Base-by-base conservation (phyloP, 2,888 invertebrate genomes). In the Andricus quercusramuli region DNA sequence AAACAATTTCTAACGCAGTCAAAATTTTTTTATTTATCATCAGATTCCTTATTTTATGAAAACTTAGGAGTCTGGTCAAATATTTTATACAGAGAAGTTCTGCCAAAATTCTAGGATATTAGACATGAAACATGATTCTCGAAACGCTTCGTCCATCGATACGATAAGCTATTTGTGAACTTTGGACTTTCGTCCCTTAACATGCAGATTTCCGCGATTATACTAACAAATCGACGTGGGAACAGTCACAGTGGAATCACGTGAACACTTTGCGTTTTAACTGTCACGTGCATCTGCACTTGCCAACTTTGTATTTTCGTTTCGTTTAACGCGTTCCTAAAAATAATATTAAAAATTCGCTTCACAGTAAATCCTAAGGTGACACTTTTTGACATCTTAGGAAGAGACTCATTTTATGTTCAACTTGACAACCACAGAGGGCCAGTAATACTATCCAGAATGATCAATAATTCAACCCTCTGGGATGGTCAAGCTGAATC, bases 161-260 rank as follows among this genome's bases (percentile, higher is more conserved):
- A 76, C 68, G 56, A 77, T 70, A 56, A 79, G 74, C 32, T 74
- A 74, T 74, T 74, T 56, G 37, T 51, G 32, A 74, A 74, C 56
- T 74, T 74, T 84, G 84, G 86, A 84, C 86, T 84, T 85, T 85
- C 86, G 86, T 87, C 88, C 88, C 89, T 90, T 88, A 89, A 88
- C 87, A 90, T 90, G 89, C 88, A 88, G 89, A 89, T 89, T 84
- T 84, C 78, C 84, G 83, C 87, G 87, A 90, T 90, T 90, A 89
- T 86, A 90, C 90, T 90, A 89, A 90, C 90, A 90, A 90, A 90
- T 90, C 86, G 86, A 66, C 74, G 77, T 80, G 78, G 74, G 83
- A 78, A 81, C 80, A 83, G 84, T 84, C 88, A 89, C 87, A 87
- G 85, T 82, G 79, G 83, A 84, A 89, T 90, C 90, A 90, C 89